Evolutionary conservation across 2,888 invertebrate species (phyloP).

Genomic region (Himalopsyche anomala): DNA sequence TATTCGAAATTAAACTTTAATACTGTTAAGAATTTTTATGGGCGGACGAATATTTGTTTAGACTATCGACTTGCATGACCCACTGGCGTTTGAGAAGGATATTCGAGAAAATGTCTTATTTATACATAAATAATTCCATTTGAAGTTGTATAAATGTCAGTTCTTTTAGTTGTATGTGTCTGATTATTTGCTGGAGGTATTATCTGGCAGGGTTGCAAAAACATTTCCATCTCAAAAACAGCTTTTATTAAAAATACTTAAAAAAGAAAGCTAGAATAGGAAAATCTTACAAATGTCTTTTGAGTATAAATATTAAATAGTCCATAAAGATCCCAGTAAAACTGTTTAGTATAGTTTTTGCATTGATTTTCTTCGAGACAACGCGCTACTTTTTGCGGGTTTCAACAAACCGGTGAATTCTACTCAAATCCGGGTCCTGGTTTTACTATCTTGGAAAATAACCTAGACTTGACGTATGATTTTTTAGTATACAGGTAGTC

Average conservation of each 20-base stretch:
- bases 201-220: conserved; percentile 6
- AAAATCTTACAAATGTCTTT: too few relatives aligned
- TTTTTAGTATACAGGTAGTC: neutral
- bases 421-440: too few relatives aligned
- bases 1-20: neutral
- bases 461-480: too few relatives aligned
- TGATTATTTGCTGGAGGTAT: neutral
- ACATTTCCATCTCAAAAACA: neutral
- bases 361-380: too few relatives aligned
- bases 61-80: conserved; percentile 19
- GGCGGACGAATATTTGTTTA: neutral
- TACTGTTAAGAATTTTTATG: neutral
- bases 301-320: too few relatives aligned
- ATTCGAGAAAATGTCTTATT: neutral
- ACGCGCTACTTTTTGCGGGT: too few relatives aligned
- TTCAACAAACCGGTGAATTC: too few relatives aligned
- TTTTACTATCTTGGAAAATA: too few relatives aligned
- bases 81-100: neutral
- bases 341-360: too few relatives aligned
- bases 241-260: too few relatives aligned
- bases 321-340: too few relatives aligned
- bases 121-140: neutral
- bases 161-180: neutral
- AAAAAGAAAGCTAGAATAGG: too few relatives aligned
- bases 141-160: neutral